Base-by-base conservation (phyloP, 2,888 invertebrate species). In the Anarsia innoxiella region DNA sequence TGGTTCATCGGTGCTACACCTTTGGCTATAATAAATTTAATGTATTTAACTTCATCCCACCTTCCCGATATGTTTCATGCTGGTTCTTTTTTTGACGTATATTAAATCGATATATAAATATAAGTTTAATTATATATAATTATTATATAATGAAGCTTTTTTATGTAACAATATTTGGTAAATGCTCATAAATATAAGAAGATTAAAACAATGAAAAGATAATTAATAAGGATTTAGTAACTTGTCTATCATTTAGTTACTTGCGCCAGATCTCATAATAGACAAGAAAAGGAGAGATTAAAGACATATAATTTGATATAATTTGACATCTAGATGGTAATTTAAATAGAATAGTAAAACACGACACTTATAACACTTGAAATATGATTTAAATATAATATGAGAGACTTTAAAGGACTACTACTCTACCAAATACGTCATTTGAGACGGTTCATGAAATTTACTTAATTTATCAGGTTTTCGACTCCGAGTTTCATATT, bases 391-490 rank as follows among this genome's bases (percentile, higher is more conserved):
- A 12, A 28, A 10, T 12, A 28, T 28, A 28, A 28, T 36, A 42
- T 37, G 40, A 42, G 46, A 37, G n/a, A n/a, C n/a, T n/a, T 45
- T 45, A 14, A 31, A 8, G n/a, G n/a, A 30, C 40, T 19, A 23
- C 23, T 33, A 33, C 15, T 27, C 27, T 12, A 27, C 12, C 12
- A 25, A 12, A 27, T 12, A 11, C 27, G 10, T 2, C 11, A 13
- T 26, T n/a, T 25, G 11, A 14, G 15, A 26, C 26, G 33, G 26
- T 23, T 26, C 15, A 26, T 30, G 12, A 14, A 16, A 33, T 11
- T 25, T 25, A 2, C 56, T 66, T 70, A 70, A 61, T 44, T 65
- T 66, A 64, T 74, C 76, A 79, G 80, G 78, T 79, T 75, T 46
- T 49, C 59, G 80, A 80, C 79, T 82, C 77, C 66, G 75, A 72